phyloP scores from a whole-genome alignment of 2,113 vertebrate genomes.

The Casuarius casuarius region DNA sequence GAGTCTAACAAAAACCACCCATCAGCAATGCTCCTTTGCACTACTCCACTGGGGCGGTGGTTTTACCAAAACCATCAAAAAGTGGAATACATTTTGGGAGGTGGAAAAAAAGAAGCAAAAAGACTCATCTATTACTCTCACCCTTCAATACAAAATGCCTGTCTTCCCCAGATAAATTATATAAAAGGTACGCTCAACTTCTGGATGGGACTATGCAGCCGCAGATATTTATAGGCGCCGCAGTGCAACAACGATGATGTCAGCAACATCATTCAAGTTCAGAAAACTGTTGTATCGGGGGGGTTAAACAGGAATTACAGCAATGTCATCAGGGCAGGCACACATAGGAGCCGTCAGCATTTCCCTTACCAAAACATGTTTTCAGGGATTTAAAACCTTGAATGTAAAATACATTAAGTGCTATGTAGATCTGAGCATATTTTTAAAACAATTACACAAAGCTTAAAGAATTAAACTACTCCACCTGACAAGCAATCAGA shows the following conservation, averaged over 20 bases:
- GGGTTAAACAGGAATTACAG: constrained; percentile 56
- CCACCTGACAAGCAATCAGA: not conserved
- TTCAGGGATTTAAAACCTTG: not conserved
- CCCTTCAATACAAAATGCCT: not conserved
- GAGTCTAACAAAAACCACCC: not conserved
- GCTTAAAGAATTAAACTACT: not conserved
- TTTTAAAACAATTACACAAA: not conserved
- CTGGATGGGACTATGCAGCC: not conserved
- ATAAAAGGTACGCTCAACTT: not conserved
- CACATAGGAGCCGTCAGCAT: constrained; percentile 17
- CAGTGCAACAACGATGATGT: constrained; percentile 62
- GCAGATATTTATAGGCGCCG: constrained; percentile 36
- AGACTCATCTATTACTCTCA: not conserved
- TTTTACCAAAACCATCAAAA: not conserved
- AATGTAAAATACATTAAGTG: not conserved
- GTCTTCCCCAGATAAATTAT: not conserved
- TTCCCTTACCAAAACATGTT: not conserved
- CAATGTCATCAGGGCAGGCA: not conserved
- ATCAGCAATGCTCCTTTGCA: not conserved
- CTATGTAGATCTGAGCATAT: not conserved
- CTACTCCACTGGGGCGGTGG: not conserved
- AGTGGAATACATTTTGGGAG: not conserved
- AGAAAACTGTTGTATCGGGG: not conserved
- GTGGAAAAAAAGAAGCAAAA: not conserved
- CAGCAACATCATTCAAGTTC: constrained; percentile 33